A percentile compares a stretch with the other conserved stretches of the same genome.
These are phyloP conservation scores for Hemiprocne comata DNA, from an alignment of 2,113 vertebrate genomes.

Conservation along the genomic window DNA sequence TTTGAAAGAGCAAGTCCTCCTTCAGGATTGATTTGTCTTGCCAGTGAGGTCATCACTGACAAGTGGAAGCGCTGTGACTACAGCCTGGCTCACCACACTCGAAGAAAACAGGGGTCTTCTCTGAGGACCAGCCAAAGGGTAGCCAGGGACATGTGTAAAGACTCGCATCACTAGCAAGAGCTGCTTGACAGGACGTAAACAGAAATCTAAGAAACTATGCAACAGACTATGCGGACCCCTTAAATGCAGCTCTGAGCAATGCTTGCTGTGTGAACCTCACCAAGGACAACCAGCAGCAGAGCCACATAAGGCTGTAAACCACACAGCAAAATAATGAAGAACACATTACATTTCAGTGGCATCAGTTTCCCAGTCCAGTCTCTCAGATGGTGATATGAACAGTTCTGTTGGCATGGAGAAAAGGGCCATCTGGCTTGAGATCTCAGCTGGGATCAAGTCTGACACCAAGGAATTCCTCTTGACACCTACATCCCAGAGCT, in stretches of 20 bases:
- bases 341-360: background rate
- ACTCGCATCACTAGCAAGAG: background rate
- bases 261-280: background rate
- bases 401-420: background rate
- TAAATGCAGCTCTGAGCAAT: background rate
- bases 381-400: background rate
- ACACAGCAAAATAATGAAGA: background rate
- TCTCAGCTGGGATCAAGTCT: background rate
- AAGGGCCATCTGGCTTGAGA: background rate
- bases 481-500: background rate
- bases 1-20: background rate
- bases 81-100: background rate
- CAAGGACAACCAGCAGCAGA: background rate
- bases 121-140: fast-evolving
- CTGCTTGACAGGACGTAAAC: background rate
- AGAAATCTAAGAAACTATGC: background rate
- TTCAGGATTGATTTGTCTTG: background rate
- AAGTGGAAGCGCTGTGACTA: background rate
- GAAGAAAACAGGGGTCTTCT: background rate
- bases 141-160: background rate
- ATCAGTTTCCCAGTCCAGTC: background rate
- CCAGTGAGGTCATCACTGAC: background rate
- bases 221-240: background rate
- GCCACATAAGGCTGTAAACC: background rate
- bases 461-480: background rate